These are phyloP conservation scores for Asbolus verrucosus DNA, from an alignment of 1,140 invertebrate genomes.

Conservation along the genomic window DNA sequence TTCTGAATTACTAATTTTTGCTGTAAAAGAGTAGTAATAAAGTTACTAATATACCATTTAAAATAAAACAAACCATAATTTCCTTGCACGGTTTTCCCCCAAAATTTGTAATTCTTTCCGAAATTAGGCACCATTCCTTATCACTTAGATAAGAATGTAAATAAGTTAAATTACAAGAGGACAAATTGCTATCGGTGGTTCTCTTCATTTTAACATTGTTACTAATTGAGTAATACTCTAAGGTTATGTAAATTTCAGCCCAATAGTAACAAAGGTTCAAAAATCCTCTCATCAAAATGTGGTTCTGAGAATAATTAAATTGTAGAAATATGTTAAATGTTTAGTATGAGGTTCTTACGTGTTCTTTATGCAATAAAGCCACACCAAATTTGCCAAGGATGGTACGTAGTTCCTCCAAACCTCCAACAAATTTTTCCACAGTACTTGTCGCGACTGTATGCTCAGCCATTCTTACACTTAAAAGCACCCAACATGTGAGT, in stretches of 20 bases:
- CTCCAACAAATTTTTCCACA: constrained; percentile 57
- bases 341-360: constrained; percentile 57
- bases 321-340: constrained; percentile 26
- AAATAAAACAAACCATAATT: constrained; percentile 57
- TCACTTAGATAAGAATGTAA: constrained; percentile 60
- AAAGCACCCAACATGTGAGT: constrained; percentile 52
- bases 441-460: constrained; percentile 54
- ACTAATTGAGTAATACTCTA: constrained; percentile 57
- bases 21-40: constrained; percentile 53
- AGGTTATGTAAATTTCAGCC: constrained; percentile 59
- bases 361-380: constrained; percentile 57
- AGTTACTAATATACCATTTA: constrained; percentile 37
- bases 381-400: constrained; percentile 57
- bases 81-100: constrained; percentile 60
- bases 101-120: constrained; percentile 63
- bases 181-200: constrained; percentile 50
- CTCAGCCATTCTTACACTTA: constrained; percentile 58
- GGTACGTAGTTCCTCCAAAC: constrained; percentile 54
- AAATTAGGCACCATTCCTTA: constrained; percentile 61
- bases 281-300: constrained; percentile 59
- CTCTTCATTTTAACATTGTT: constrained; percentile 49
- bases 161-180: constrained; percentile 57
- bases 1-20: constrained; percentile 61
- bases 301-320: constrained; percentile 56
- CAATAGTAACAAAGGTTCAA: constrained; percentile 60